Evolutionary conservation across 1,140 invertebrate species (phyloP), one percentile per base, ranked within the genome.

Genomic region (Caenorhabditis brenneri): DNA sequence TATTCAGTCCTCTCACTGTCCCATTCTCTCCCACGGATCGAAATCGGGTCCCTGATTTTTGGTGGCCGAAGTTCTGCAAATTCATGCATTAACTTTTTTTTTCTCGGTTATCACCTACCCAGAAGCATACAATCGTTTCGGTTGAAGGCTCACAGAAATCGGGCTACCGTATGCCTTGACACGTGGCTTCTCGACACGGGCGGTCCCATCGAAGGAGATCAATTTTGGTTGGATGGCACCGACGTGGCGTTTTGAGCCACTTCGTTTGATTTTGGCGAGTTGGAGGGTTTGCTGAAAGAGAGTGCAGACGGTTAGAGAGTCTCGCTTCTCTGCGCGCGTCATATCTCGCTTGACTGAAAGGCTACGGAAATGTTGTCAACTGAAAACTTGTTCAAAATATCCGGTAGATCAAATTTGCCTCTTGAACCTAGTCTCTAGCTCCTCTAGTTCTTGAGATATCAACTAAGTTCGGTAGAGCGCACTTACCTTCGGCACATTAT

Each of bases 151-250:
- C 2, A 74, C n/a, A 2, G 65, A 42, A 9, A n/a, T 42, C 27
- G 58, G 58, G 36, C 58, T 65, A 27, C 27, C 65, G n/a, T 74
- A 19, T 19, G 65, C 65, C 29, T n/a, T 74, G 1, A 29, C 65
- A 74, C 36, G 65, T 74, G 33, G 65, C 36, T 74, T 74, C 1
- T 74, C 36, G n/a, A 74, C 65, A 42, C 65, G 65, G n/a, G 36
- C 65, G 6, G 65, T 74, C 24, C 65, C 65, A 46, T 74, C 65
- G n/a, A 74, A 74, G 2, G 65, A 42, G 36, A 74, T 42, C 6
- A 74, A 0, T 46, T 42, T 42, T 22, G 65, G 65, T 6, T 16
- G 1, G 29, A 33, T 12, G 15, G 36, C 65, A n/a, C 65, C 65
- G 36, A 74, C 65, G 36, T 74, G 65, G 2, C 36, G 27, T n/a